Evolutionary conservation across 2,113 vertebrate species (phyloP).

Genomic region (Myrmecobius fasciatus): DNA sequence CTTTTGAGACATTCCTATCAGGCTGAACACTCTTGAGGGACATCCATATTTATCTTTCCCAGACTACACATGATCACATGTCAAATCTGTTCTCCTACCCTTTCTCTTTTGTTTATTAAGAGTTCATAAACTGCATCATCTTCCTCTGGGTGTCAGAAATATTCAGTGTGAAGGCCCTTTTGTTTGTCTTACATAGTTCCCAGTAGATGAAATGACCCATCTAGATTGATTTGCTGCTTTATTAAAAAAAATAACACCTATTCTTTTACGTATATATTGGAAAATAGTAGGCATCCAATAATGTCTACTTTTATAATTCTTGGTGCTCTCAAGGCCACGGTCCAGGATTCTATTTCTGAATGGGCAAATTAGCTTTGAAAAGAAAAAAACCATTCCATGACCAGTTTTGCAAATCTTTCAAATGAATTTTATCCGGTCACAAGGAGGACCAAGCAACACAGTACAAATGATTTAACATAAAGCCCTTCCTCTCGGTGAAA

Average conservation of each 20-base stretch:
- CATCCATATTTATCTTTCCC: constrained; percentile 10
- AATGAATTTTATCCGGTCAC: constrained; percentile 32
- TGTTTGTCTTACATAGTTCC: constrained; percentile 19
- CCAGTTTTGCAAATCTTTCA: not conserved
- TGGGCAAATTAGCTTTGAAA: not conserved
- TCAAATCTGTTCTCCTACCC: not conserved
- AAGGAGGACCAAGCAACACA: not conserved
- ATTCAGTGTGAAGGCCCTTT: not conserved
- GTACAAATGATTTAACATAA: not conserved
- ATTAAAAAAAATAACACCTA: not conserved
- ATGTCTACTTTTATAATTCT: not conserved
- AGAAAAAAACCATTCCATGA: not conserved
- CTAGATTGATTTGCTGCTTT: constrained; percentile 11
- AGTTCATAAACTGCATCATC: constrained; percentile 5
- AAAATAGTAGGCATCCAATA: not conserved
- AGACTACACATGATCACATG: not conserved
- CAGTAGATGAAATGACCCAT: not conserved
- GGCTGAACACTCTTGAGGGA: not conserved
- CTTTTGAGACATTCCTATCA: not conserved
- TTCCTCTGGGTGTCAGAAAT: constrained; percentile 11
- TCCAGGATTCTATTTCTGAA: not conserved
- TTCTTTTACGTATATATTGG: not conserved
- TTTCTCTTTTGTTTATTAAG: constrained; percentile 32
- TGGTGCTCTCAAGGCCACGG: constrained; percentile 2
- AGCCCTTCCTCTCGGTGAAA: not conserved